Percentiles rank a stretch among this genome's conserved stretches.
Evolutionary conservation across 2,797 vertebrate species (phyloP).

Genomic region (Acanthopagrus latus): DNA sequence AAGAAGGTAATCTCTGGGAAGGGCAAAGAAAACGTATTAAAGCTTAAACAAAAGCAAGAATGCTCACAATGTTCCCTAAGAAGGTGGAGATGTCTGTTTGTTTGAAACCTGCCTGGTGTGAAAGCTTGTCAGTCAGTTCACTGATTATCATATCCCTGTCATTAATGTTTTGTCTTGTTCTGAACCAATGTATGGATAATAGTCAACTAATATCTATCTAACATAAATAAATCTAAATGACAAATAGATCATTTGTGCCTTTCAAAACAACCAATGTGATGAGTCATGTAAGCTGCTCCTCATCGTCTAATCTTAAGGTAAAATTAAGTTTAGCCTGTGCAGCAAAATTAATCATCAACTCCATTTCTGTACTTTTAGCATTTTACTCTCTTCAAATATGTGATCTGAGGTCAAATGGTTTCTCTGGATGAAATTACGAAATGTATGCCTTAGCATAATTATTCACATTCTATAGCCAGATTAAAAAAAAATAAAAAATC

Average conservation of each 20-base stretch:
- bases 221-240: neutral
- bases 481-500: no score
- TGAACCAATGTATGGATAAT: neutral
- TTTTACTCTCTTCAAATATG: no score
- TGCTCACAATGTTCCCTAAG: conserved; percentile 9
- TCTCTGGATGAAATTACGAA: no score
- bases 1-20: conserved; percentile 36
- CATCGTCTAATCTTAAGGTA: no score
- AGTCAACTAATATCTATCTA: neutral
- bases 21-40: conserved; percentile 22
- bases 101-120: neutral
- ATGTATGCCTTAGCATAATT: no score
- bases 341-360: no score
- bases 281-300: neutral
- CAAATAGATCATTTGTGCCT: neutral
- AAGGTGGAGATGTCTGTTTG: conserved; percentile 1
- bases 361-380: no score
- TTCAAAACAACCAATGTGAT: neutral
- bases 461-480: no score
- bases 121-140: neutral
- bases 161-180: neutral
- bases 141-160: neutral
- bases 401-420: no score
- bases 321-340: no score
- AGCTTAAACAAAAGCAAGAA: neutral